Evolutionary conservation across 2,888 invertebrate genomes (phyloP).

Genomic region (Cyclophora albipunctata): DNA sequence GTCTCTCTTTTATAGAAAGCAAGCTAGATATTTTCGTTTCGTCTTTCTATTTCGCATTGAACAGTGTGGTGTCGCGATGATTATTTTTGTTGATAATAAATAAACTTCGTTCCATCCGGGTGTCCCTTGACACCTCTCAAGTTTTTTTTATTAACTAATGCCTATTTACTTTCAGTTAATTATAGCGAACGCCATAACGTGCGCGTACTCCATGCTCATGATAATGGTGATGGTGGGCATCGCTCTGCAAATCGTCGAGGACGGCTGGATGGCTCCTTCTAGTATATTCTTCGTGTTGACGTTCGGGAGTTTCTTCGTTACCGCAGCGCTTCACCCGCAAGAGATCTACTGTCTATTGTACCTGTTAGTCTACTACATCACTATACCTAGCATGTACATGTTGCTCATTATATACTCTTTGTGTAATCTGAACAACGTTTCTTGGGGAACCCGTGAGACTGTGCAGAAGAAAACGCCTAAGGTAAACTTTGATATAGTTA

Average conservation of each 20-base stretch:
- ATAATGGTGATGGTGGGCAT: conserved; percentile 89
- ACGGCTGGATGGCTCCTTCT: conserved; percentile 87
- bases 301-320: conserved; percentile 79
- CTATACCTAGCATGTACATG: conserved; percentile 96
- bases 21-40: too few relatives aligned
- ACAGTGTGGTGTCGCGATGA: too few relatives aligned
- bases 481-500: conserved; percentile 28
- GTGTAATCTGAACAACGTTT: conserved; percentile 94
- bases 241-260: conserved; percentile 83
- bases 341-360: conserved; percentile 85
- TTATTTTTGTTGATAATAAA: too few relatives aligned
- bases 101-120: too few relatives aligned
- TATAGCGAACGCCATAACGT: conserved; percentile 84
- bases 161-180: conserved; percentile 70
- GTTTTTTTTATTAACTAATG: background rate
- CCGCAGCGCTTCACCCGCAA: conserved; percentile 83
- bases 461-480: conserved; percentile 61
- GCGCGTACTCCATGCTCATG: conserved; percentile 89
- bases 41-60: too few relatives aligned
- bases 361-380: conserved; percentile 85
- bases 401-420: conserved; percentile 92
- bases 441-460: conserved; percentile 95
- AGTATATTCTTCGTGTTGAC: conserved; percentile 88
- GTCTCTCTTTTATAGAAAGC: too few relatives aligned
- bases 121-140: too few relatives aligned